These are phyloP conservation scores for Pyrgilauda ruficollis DNA, from an alignment of 2,113 vertebrate species.

Conservation along the genomic window DNA sequence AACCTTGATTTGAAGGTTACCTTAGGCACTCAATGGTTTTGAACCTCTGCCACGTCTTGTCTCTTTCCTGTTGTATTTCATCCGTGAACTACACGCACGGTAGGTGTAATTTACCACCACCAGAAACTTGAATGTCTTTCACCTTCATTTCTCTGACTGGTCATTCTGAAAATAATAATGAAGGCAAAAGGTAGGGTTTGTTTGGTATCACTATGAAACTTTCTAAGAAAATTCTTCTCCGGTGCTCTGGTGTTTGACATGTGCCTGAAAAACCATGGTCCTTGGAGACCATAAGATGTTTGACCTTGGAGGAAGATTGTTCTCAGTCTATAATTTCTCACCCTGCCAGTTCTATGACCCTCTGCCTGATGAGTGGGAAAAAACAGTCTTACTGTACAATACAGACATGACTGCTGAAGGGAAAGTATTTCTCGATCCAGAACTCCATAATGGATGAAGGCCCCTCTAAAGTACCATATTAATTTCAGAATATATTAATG, in stretches of 20 bases:
- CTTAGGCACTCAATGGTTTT: neutral
- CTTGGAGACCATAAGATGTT: neutral
- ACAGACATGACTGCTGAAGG: accelerated
- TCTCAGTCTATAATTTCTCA: neutral
- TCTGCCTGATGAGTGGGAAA: neutral
- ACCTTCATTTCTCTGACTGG: neutral
- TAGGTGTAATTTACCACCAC: neutral
- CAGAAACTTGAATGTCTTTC: neutral
- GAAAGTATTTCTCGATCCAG: neutral
- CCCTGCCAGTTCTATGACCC: neutral
- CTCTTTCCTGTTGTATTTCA: neutral
- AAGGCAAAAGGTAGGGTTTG: neutral
- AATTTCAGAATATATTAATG: neutral
- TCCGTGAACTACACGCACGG: neutral
- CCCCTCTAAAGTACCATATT: neutral
- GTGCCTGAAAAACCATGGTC: neutral
- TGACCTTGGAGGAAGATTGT: neutral
- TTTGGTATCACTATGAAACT: neutral
- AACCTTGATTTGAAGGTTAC: neutral
- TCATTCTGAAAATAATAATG: neutral
- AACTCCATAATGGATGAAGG: neutral
- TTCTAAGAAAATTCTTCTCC: neutral
- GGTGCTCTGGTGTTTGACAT: neutral
- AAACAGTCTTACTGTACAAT: neutral
- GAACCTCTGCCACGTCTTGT: neutral